Evolutionary conservation across 2,797 vertebrate genomes (phyloP), one percentile per base, ranked within the genome.

Genomic region (Propithecus deckenii): DNA sequence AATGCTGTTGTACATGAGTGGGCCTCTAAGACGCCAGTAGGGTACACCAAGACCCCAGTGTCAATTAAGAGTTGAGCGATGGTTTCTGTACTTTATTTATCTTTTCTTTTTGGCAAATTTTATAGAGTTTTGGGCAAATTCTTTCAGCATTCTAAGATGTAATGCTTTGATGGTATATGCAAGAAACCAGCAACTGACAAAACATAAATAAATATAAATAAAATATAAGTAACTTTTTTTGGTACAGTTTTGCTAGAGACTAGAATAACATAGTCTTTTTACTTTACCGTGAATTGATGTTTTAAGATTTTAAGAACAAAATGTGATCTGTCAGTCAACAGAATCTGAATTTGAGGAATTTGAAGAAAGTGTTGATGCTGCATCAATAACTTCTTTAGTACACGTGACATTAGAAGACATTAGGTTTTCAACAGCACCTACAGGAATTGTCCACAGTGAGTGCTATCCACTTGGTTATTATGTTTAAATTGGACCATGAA

Each of bases 31-130:
- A 95, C 1, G 13, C 78, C 89, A 87, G 59, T 8, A 91, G 65
- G 30, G 59, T 93, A 63, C n/a, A 41, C 23, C 46, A 72, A 93
- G 48, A 97, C 65, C 74, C 48, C 57, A 30, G 9, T 79, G 89
- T 95, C 97, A 96, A 96, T 95, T 98, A 96, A 78, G 65, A 89
- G 48, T 78, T 95, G 93, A 96, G n/a, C n/a, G 63, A 96, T 89
- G 76, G 35, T 93, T 95, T 93, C 71, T 72, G 15, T 71, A 52
- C 32, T 80, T 95, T 96, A 55, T 89, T 80, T 95, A 57, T 95
- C 72, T 94, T 95, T 92, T 92, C n/a, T 84, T 86, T 79, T 76
- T 48, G 83, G 81, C 57, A 94, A 93, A 80, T 95, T 92, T 89
- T 91, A 69, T 59, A 71, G 79, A 84, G 61, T 81, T 94, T 32